Conservation (phyloP, 2,113 vertebrate species). For the Pristiophorus japonicus region DNA sequence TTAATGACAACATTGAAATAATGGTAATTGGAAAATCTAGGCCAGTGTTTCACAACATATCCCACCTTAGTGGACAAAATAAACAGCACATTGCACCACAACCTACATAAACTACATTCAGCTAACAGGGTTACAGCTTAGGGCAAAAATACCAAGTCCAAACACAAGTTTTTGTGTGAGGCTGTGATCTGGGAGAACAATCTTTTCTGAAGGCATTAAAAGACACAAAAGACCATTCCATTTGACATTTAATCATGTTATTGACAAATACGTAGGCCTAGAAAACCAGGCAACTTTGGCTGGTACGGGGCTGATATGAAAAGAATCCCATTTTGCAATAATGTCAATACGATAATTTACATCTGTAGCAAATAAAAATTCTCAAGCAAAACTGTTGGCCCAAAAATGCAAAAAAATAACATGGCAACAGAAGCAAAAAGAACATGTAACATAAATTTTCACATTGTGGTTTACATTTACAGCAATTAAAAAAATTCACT, state of each 20-base stretch:
- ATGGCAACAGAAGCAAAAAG: too few relatives aligned
- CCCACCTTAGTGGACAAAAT: background rate
- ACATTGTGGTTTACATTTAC: too few relatives aligned
- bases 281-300: background rate
- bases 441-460: too few relatives aligned
- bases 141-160: background rate
- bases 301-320: background rate
- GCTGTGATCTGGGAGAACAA: background rate
- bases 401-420: too few relatives aligned
- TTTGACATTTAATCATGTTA: background rate
- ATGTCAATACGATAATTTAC: background rate
- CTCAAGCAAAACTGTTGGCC: background rate
- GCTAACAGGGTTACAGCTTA: background rate
- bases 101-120: background rate
- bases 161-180: background rate
- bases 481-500: too few relatives aligned
- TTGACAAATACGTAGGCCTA: background rate
- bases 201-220: background rate
- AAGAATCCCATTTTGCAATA: background rate
- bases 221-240: background rate
- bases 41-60: background rate
- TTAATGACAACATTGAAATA: background rate
- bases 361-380: background rate
- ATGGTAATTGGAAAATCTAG: background rate
- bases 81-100: background rate